These are phyloP conservation scores for Scomber scombrus DNA, from an alignment of 2,113 vertebrate genomes.

Conservation along the genomic window DNA sequence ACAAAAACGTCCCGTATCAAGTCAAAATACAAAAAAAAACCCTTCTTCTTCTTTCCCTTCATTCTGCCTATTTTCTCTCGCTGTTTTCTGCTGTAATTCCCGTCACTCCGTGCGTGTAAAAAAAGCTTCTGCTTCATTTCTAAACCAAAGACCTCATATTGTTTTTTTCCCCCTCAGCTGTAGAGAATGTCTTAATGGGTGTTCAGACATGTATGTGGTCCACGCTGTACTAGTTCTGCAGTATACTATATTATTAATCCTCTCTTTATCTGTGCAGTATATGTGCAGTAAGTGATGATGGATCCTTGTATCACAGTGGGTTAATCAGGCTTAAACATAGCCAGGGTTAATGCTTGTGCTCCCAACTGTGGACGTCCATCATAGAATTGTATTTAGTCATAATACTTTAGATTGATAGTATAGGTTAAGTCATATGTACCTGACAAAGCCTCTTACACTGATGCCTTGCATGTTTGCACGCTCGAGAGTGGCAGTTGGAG, in stretches of 20 bases:
- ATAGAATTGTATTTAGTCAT: constrained; percentile 8
- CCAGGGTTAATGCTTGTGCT: constrained; percentile 40
- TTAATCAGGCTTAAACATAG: constrained; percentile 66
- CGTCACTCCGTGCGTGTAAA: neutral
- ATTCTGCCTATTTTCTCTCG: neutral
- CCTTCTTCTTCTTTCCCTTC: neutral
- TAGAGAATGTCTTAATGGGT: constrained; percentile 20
- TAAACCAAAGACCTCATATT: neutral
- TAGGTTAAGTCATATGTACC: constrained; percentile 33
- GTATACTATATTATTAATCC: constrained; percentile 38
- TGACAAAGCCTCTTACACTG: constrained; percentile 42
- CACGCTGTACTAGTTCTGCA: neutral
- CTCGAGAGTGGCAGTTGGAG: constrained; percentile 7
- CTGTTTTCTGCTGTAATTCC: constrained; percentile 22
- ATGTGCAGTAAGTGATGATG: constrained; percentile 39
- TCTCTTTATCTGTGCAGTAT: constrained; percentile 43
- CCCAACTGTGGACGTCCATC: constrained; percentile 28
- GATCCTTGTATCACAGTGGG: constrained; percentile 36
- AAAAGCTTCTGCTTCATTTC: constrained; percentile 5
- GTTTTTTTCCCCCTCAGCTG: constrained; percentile 2
- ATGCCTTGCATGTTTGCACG: constrained; percentile 16
- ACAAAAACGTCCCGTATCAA: constrained; percentile 11
- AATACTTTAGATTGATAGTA: constrained; percentile 31
- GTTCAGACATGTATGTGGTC: constrained; percentile 19
- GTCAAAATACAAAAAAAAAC: neutral